Conservation (phyloP, 1,140 invertebrate species). For the Micrasema minimum region DNA sequence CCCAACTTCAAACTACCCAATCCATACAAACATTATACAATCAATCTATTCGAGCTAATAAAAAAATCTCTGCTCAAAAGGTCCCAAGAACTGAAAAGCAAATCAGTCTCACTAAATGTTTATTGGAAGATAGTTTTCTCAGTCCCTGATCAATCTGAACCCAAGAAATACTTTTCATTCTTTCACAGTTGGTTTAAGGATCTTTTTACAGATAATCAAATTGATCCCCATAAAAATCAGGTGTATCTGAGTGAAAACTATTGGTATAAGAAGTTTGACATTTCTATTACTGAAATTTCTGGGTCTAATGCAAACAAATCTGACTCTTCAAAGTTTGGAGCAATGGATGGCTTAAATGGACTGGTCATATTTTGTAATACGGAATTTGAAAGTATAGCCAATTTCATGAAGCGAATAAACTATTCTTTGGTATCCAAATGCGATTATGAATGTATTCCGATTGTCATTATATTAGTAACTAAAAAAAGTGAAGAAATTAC, state of each 20-base stretch:
- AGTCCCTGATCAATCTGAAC: constrained; percentile 63
- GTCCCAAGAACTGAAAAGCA: constrained; percentile 61
- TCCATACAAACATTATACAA: constrained; percentile 58
- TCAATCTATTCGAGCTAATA: constrained; percentile 65
- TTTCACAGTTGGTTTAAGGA: constrained; percentile 59
- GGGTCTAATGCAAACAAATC: constrained; percentile 54
- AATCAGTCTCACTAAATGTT: constrained; percentile 65
- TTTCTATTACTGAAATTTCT: constrained; percentile 59
- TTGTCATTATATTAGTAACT: constrained; percentile 58
- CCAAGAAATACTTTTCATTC: constrained; percentile 58
- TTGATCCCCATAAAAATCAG: constrained; percentile 56
- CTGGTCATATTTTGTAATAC: constrained; percentile 60
- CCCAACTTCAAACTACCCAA: constrained; percentile 59
- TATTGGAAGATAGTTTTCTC: constrained; percentile 78
- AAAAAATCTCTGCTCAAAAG: constrained; percentile 62
- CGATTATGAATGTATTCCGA: constrained; percentile 59
- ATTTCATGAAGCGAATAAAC: constrained; percentile 60
- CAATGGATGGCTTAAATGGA: constrained; percentile 59
- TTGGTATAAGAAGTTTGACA: constrained; percentile 64
- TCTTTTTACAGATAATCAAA: constrained; percentile 57
- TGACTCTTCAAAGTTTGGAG: constrained; percentile 46
- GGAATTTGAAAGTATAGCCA: constrained; percentile 55
- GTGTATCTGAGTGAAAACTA: constrained; percentile 61
- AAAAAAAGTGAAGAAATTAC: constrained; percentile 48
- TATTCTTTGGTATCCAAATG: constrained; percentile 62